phyloP scores from a whole-genome alignment of 2,113 vertebrate species.

The Lichenostomus cassidix region DNA sequence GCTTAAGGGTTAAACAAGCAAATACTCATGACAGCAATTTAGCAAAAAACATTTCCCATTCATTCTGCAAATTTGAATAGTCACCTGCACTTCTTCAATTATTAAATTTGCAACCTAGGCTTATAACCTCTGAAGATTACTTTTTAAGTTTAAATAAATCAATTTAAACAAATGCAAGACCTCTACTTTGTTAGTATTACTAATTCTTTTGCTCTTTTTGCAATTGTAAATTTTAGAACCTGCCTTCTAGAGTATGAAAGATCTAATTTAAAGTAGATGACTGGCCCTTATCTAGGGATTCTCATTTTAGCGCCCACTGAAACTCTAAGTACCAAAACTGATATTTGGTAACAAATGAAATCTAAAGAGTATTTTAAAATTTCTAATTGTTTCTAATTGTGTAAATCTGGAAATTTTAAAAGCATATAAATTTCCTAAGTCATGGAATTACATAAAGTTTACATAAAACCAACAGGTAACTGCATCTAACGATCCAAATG shows the following conservation, averaged over 20 bases:
- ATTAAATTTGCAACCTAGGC: not conserved
- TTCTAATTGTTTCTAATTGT: not conserved
- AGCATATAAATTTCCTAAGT: not conserved
- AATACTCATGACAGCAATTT: not conserved
- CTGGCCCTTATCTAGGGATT: not conserved
- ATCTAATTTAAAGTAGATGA: not conserved
- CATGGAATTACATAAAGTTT: not conserved
- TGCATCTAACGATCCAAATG: not conserved
- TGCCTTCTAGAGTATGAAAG: not conserved
- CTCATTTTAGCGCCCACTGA: not conserved
- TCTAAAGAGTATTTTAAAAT: not conserved
- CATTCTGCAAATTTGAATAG: not conserved
- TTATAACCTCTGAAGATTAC: not conserved
- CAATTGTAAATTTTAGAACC: not conserved
- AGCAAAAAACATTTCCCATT: not conserved
- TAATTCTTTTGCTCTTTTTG: not conserved
- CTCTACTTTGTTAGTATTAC: not conserved
- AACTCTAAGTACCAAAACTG: not conserved
- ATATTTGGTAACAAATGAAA: not conserved
- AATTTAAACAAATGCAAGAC: not conserved
- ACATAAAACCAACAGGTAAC: not conserved
- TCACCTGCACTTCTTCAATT: not conserved
- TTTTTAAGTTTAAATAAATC: not conserved
- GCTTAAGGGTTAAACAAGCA: not conserved
- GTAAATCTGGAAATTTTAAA: not conserved